phyloP scores from a whole-genome alignment of 2,888 invertebrate species.

The Rhagophthalmus giganteus region DNA sequence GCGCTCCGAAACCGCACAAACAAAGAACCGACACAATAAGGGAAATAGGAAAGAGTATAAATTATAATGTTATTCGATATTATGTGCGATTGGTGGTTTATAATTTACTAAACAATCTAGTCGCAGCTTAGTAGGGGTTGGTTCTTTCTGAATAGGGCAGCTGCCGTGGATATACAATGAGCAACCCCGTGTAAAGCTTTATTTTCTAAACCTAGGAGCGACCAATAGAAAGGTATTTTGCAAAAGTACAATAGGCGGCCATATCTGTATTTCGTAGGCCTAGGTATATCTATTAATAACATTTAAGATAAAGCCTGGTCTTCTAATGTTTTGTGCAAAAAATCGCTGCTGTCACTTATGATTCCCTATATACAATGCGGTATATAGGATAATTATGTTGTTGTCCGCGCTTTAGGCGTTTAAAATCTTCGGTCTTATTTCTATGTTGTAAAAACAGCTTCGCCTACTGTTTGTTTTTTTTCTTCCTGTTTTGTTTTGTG shows the following conservation, averaged over 20 bases:
- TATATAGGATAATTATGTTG: too few species aligned
- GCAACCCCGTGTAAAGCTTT: constrained; percentile 10
- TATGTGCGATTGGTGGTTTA: constrained; percentile 28
- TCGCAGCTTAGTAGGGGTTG: constrained; percentile 24
- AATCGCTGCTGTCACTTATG: too few species aligned
- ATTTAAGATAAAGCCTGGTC: not conserved
- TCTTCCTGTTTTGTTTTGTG: too few species aligned
- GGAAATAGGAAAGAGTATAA: constrained; percentile 1
- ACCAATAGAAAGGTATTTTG: constrained; percentile 28
- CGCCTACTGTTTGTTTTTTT: not conserved
- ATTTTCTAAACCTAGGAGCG: constrained; percentile 21
- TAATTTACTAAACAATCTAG: constrained; percentile 28
- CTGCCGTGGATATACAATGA: constrained; percentile 18
- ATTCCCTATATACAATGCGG: too few species aligned
- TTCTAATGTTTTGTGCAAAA: not conserved
- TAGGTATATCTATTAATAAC: too few species aligned
- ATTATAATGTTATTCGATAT: constrained; percentile 35
- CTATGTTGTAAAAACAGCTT: too few species aligned
- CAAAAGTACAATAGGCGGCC: constrained; percentile 23
- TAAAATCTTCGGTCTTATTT: too few species aligned
- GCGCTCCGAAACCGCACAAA: constrained; percentile 1
- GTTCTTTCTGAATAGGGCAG: constrained; percentile 22
- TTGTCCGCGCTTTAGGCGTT: too few species aligned
- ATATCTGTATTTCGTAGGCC: too few species aligned
- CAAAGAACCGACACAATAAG: constrained; percentile 1